Evolutionary conservation across 1,140 invertebrate genomes (phyloP).

Genomic region (Drosophila sturtevanti): DNA sequence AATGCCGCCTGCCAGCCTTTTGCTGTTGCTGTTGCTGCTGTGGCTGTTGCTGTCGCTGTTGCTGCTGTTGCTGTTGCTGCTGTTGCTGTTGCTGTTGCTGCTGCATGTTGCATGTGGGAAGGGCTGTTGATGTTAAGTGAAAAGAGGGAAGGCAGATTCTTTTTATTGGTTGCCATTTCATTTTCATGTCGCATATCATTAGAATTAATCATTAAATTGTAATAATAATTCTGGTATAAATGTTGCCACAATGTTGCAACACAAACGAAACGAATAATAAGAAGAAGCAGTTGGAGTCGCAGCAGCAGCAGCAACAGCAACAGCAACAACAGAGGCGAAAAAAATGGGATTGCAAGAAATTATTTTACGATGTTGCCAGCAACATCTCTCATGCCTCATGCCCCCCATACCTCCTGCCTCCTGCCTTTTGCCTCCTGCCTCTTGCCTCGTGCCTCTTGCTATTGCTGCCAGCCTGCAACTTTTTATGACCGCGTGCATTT

Average conservation of each 20-base stretch:
- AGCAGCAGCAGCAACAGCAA: conserved; percentile 25
- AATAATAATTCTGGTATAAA: conserved; percentile 81
- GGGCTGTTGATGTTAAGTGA: background rate
- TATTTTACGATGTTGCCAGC: conserved; percentile 72
- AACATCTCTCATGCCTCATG: conserved; percentile 53
- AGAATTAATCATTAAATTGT: conserved; percentile 82
- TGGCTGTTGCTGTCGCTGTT: background rate
- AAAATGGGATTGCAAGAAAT: conserved; percentile 61
- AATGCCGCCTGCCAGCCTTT: background rate
- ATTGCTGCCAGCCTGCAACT: conserved; percentile 52
- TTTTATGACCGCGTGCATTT: conserved; percentile 76
- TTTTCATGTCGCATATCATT: conserved; percentile 81
- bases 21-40: background rate
- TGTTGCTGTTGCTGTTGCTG: conserved; percentile 7
- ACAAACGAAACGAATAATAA: conserved; percentile 3
- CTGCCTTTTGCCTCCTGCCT: background rate
- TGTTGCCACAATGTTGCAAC: conserved; percentile 74
- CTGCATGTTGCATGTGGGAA: conserved; percentile 12
- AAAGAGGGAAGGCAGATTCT: conserved; percentile 14
- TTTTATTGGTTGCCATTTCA: conserved; percentile 65
- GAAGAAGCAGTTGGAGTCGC: background rate
- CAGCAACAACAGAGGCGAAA: conserved; percentile 25
- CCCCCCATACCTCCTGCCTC: conserved; percentile 16
- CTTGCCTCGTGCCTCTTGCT: no score
- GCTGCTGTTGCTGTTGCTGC: background rate